Evolutionary conservation across 1,140 invertebrate species (phyloP).

Genomic region (Sycophaga agraensis): DNA sequence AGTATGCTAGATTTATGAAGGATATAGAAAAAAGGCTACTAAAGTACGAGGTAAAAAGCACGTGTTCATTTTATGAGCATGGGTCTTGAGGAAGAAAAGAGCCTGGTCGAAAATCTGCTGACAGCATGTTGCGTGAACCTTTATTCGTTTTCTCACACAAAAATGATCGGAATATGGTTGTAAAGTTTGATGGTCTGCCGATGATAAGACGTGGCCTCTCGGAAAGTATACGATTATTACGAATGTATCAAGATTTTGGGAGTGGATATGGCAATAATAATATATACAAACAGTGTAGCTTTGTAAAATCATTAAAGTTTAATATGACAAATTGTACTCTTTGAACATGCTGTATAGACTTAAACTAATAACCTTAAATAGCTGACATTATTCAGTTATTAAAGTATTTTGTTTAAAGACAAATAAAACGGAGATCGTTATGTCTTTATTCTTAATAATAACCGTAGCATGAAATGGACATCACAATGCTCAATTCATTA

Average conservation of each 20-base stretch:
- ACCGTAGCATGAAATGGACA: background rate
- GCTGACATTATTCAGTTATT: background rate
- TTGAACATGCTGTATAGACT: too few species aligned
- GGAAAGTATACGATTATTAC: background rate
- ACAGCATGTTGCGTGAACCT: conserved; percentile 20
- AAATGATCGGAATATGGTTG: conserved; percentile 3
- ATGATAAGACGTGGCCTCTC: background rate
- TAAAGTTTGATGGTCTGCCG: conserved; percentile 1
- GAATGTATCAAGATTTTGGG: background rate
- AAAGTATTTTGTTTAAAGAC: background rate
- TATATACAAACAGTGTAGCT: background rate
- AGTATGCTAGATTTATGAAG: conserved; percentile 21
- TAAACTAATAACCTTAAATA: conserved; percentile 8
- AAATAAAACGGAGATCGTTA: background rate
- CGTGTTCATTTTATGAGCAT: conserved; percentile 23
- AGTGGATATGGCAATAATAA: too few species aligned
- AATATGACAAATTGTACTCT: conserved; percentile 6
- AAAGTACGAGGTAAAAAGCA: conserved; percentile 24
- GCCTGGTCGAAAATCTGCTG: conserved; percentile 15
- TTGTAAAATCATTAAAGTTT: conserved; percentile 10
- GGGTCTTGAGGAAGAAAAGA: background rate
- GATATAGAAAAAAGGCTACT: conserved; percentile 16
- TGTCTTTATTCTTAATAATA: conserved; percentile 8
- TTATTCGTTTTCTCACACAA: conserved; percentile 12
- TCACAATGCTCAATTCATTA: background rate